Base-by-base conservation (phyloP, 2,888 invertebrate species). In the Tolmerus cingulatus region DNA sequence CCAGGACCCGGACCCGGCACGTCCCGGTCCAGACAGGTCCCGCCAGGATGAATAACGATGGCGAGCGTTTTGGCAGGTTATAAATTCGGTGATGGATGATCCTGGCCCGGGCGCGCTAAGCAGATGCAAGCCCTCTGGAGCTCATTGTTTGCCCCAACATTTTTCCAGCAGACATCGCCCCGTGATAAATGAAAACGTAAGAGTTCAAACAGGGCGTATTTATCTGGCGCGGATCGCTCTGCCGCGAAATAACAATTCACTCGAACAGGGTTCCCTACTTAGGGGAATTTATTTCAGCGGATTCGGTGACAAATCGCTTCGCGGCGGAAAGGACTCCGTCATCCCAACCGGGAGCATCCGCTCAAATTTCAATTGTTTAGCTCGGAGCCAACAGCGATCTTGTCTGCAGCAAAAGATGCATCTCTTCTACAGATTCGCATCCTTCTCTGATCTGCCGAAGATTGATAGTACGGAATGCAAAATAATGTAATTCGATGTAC, bases 61-160 rank as follows among this genome's bases (percentile, higher is more conserved):
- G 66, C 82, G 57, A 34, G 23, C 23, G 66, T 84, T 84, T 84
- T 84, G 82, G 66, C 82, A 84, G 82, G 82, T 66, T 84, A 84
- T 84, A 84, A 84, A 84, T 84, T 84, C 37, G 27, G 34, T 66
- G 82, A 66, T 84, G 82, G 66, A 66, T 84, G 82, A 37, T 84
- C 40, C 46, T 40, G 34, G 23, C 19, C 16, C 66, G 82, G 14
- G 9, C n/a, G 16, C 37, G 66, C 23, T 84, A 84, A 84, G 40
- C 66, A 66, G 82, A 84, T 84, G 66, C 82, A 84, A 37, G 57
- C 37, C n/a, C 57, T 84, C 34, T 16, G 66, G 66, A 27, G 30
- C 57, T 40, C n/a, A 66, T 79, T 79, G 79, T 79, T 79, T 79
- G 79, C 51, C 43, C 16, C 7, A 79, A 30, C 40, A 27, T 27